Conservation (phyloP, 2,888 invertebrate species). For the Meteorus colon region DNA sequence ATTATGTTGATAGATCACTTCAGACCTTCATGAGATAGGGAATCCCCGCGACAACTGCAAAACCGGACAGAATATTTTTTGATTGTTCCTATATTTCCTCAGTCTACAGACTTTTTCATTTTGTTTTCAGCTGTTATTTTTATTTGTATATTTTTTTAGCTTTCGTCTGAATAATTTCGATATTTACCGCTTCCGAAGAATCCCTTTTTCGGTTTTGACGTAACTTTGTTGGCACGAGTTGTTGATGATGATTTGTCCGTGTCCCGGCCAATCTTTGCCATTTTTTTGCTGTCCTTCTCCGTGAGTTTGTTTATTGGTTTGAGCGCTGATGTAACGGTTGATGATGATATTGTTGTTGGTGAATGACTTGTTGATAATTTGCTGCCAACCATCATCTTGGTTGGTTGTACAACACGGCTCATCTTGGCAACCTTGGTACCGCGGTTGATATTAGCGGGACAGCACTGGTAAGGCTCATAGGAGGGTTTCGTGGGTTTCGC, state of each 20-base stretch:
- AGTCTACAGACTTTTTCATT: constrained; percentile 20
- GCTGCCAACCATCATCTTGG: constrained; percentile 54
- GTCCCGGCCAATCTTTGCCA: constrained; percentile 59
- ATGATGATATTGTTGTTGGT: constrained; percentile 50
- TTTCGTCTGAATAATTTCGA: constrained; percentile 58
- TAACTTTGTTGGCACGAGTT: constrained; percentile 68
- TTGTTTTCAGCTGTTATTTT: background rate
- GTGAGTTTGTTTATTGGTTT: constrained; percentile 73
- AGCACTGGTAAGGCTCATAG: constrained; percentile 94
- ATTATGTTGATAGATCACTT: constrained; percentile 28
- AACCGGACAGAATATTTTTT: constrained; percentile 55
- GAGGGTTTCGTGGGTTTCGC: constrained; percentile 83
- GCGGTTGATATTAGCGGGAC: constrained; percentile 88
- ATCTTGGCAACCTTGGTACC: constrained; percentile 87
- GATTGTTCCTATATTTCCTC: constrained; percentile 37
- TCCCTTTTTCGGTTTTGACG: constrained; percentile 84
- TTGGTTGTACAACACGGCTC: constrained; percentile 68
- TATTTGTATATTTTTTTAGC: constrained; percentile 30
- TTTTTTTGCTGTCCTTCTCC: constrained; percentile 72
- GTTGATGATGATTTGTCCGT: constrained; percentile 54
- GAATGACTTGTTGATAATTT: constrained; percentile 48
- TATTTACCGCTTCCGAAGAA: constrained; percentile 89
- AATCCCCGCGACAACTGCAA: constrained; percentile 72
- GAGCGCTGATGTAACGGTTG: constrained; percentile 60
- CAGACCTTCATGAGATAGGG: constrained; percentile 72